Conservation (phyloP, 2,797 vertebrate genomes). For the Micropoecilia bifurca region DNA sequence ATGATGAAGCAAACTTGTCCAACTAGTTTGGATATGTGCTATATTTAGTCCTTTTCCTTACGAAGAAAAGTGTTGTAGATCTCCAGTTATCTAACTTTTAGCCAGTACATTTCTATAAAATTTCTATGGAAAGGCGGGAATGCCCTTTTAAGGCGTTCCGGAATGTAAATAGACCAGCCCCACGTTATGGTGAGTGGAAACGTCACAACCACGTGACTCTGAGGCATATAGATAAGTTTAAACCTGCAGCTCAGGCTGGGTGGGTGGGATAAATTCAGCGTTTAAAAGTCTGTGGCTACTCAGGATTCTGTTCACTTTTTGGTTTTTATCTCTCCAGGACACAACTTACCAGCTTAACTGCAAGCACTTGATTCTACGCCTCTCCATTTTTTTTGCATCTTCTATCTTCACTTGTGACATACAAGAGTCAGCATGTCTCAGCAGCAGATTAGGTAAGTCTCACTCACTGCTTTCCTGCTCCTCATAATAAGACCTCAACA, state of each 20-base stretch:
- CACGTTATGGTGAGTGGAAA: neutral
- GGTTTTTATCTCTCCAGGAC: conserved; percentile 39
- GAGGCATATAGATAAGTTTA: conserved; percentile 28
- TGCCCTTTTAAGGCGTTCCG: conserved; percentile 49
- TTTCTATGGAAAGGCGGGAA: conserved; percentile 10
- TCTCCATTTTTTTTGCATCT: conserved; percentile 7
- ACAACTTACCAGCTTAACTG: conserved; percentile 4
- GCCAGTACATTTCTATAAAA: neutral
- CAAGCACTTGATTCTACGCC: conserved; percentile 25
- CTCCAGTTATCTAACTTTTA: neutral
- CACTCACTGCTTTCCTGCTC: neutral
- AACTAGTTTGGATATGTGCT: neutral
- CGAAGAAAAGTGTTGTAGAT: neutral
- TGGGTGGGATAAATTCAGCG: conserved; percentile 11
- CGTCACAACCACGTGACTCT: conserved; percentile 32
- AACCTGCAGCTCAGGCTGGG: conserved; percentile 3
- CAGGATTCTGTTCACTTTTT: neutral
- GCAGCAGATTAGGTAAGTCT: conserved; percentile 80
- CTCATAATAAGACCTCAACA: neutral
- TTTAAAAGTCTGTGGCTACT: neutral
- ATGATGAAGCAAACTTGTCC: neutral
- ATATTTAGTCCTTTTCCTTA: too few species aligned
- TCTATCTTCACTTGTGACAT: conserved; percentile 11
- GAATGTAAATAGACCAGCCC: conserved; percentile 42
- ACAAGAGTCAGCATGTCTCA: conserved; percentile 78